Base-by-base conservation (phyloP, 2,113 vertebrate genomes). In the Mastomys coucha region DNA sequence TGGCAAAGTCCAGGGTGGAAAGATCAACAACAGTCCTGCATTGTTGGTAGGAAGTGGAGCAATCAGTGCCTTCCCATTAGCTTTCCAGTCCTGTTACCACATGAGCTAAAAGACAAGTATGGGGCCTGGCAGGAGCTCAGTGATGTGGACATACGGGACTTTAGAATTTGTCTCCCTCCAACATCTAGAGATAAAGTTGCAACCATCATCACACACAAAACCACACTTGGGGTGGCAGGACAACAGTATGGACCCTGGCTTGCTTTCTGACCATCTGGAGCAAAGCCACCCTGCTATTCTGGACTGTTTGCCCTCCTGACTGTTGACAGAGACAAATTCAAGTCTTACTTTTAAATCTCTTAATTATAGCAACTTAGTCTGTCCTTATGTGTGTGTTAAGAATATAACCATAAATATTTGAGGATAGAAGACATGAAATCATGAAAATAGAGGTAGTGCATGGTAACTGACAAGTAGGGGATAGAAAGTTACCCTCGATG, bases 321-420 rank as follows among this genome's bases (percentile, higher is more conserved):
- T 75, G 73, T 45, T 90, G 49, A 93, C 8, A 84, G 45, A 80
- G 28, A 88, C 22, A 72, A 80, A 81, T 42, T 53, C 13, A 78
- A 56, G 73, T 70, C 60, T 63, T 90, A 87, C 22, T 95, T 87
- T 91, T 84, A 31, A 96, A 53, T 93, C 65, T 93, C 33, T 89
- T 82, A 85, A 77, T 85, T 77, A 89, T 45, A 96, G 22, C 39
- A 65, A 89, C n/a, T 94, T 93, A 88, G 85, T 88, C 80, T 96
- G n/a, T 86, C 24, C 49, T 94, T 92, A 89, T 70, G 56, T 6
- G 51, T 76, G 67, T 88, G 51, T 73, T 95, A 88, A 89, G 94
- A 94, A 94, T 88, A 91, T 10, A 91, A 36, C 33, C 11, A 22
- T 76, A 77, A 91, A 89, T 92, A 97, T 92, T 88, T 90, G 51